Conservation (phyloP, 2,113 vertebrate genomes). For the Glaucidium brasilianum region DNA sequence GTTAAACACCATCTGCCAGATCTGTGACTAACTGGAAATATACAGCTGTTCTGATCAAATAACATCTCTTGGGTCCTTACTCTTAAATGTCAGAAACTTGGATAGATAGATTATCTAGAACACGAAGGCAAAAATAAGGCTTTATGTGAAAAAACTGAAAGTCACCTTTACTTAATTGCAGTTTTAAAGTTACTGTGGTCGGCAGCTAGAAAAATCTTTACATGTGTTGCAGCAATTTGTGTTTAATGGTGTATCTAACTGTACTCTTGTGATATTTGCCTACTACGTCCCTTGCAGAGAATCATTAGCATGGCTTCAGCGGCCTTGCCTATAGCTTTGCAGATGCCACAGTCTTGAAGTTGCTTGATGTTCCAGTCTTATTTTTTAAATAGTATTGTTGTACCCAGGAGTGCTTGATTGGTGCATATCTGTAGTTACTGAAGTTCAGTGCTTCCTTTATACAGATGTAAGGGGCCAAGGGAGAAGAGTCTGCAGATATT, state of each 20-base stretch:
- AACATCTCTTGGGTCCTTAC: not conserved
- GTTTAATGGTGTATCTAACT: not conserved
- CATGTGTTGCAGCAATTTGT: not conserved
- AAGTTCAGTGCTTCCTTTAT: not conserved
- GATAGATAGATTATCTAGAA: not conserved
- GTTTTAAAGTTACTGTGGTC: not conserved
- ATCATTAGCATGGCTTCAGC: fast-evolving
- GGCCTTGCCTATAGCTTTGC: not conserved
- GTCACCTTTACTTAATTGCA: not conserved
- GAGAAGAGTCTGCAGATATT: not conserved
- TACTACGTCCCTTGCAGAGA: not conserved
- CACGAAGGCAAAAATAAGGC: not conserved
- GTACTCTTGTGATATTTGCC: too few species aligned
- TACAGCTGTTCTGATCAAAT: not conserved
- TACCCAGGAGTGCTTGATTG: not conserved
- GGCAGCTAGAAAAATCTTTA: not conserved
- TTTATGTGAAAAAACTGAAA: not conserved
- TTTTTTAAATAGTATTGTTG: not conserved
- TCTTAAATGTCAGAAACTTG: not conserved
- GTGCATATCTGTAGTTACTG: not conserved
- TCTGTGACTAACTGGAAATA: not conserved
- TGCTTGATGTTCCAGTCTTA: not conserved
- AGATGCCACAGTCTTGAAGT: not conserved
- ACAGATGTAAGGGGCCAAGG: not conserved
- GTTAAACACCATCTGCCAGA: not conserved